phyloP scores from a whole-genome alignment of 2,113 vertebrate genomes.

The Notechis scutatus region DNA sequence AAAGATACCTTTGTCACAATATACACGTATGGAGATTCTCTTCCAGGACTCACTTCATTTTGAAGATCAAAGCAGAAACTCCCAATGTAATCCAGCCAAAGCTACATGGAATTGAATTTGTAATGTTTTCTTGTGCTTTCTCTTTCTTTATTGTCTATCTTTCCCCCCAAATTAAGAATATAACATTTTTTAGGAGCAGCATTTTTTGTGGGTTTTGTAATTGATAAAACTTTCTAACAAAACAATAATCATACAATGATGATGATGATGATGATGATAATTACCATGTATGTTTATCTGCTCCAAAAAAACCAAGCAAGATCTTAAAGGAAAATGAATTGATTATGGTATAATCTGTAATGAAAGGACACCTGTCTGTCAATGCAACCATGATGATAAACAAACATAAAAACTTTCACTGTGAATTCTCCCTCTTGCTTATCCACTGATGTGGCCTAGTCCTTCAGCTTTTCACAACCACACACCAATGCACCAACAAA shows the following conservation, averaged over 20 bases:
- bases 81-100: neutral
- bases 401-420: neutral
- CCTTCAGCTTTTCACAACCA: neutral
- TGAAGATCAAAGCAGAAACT: neutral
- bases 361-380: neutral
- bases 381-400: neutral
- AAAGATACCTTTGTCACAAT: neutral
- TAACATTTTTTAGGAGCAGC: neutral
- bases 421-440: neutral
- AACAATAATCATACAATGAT: neutral
- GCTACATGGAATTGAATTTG: neutral
- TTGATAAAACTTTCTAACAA: neutral
- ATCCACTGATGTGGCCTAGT: neutral
- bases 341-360: too few relatives aligned
- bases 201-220: neutral
- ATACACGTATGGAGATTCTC: neutral
- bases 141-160: neutral
- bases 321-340: neutral
- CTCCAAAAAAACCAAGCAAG: neutral
- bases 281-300: neutral
- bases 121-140: neutral
- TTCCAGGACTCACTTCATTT: neutral
- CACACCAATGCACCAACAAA: neutral
- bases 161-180: neutral
- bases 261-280: neutral